Percentiles rank a stretch among this genome's conserved stretches.
Evolutionary conservation across 2,888 invertebrate species (phyloP).

Genomic region (Oxytorus armatus): DNA sequence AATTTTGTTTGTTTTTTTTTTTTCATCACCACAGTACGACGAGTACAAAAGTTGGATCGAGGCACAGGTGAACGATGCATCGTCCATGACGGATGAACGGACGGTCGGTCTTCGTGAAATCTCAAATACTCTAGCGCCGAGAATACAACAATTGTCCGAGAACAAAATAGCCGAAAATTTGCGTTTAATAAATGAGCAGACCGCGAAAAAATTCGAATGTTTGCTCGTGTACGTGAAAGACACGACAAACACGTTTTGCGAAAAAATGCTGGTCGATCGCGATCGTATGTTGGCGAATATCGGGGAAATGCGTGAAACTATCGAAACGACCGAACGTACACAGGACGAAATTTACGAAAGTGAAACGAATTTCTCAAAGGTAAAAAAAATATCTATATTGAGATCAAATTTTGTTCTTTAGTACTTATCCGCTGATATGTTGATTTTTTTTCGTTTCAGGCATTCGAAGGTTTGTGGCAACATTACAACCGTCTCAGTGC

Average conservation of each 20-base stretch:
- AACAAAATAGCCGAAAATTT: slow-evolving; percentile 77
- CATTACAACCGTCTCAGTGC: slow-evolving; percentile 70
- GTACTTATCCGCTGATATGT: background rate
- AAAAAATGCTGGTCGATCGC: slow-evolving; percentile 70
- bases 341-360: slow-evolving; percentile 71
- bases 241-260: slow-evolving; percentile 72
- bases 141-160: slow-evolving; percentile 74
- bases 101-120: slow-evolving; percentile 69
- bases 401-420: background rate
- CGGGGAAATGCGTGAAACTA: slow-evolving; percentile 67
- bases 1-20: too few relatives aligned
- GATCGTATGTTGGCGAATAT: slow-evolving; percentile 73
- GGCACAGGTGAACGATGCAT: slow-evolving; percentile 70
- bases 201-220: slow-evolving; percentile 73
- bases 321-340: slow-evolving; percentile 69
- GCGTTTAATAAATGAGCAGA: slow-evolving; percentile 70
- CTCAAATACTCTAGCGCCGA: slow-evolving; percentile 71
- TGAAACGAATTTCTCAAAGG: slow-evolving; percentile 60
- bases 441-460: slow-evolving; percentile 69
- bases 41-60: slow-evolving; percentile 75
- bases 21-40: slow-evolving; percentile 71
- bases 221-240: slow-evolving; percentile 72
- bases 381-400: too few relatives aligned
- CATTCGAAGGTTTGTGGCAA: slow-evolving; percentile 69
- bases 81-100: slow-evolving; percentile 72